A percentile compares a stretch with the other conserved stretches of the same genome.
Conservation (phyloP, 2,113 vertebrate species). For the Mus spicilegus region DNA sequence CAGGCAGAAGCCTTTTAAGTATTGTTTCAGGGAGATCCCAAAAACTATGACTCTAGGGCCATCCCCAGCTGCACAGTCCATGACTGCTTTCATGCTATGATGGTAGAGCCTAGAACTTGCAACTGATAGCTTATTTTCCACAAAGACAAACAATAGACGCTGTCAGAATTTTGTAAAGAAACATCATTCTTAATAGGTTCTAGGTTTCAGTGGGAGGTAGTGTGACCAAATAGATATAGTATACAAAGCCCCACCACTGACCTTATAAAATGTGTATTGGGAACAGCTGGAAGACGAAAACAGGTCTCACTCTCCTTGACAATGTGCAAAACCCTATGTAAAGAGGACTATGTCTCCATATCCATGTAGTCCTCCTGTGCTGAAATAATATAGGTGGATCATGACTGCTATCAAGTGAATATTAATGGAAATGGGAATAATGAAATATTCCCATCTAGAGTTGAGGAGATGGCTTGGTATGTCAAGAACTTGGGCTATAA, state of each 20-base stretch:
- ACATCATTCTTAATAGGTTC: neutral
- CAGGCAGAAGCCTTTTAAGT: neutral
- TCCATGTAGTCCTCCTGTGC: neutral
- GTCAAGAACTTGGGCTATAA: too few relatives aligned
- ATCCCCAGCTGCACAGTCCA: fast-evolving
- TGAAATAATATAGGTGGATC: neutral
- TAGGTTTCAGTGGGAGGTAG: neutral
- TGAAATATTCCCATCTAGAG: neutral
- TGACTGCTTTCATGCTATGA: neutral
- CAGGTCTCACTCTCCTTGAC: neutral
- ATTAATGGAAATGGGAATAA: neutral
- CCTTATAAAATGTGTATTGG: fast-evolving
- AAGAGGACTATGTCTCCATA: neutral
- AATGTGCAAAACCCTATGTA: neutral
- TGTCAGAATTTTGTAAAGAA: neutral
- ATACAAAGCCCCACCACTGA: neutral
- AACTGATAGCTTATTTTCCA: neutral
- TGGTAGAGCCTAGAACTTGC: neutral
- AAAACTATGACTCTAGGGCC: fast-evolving
- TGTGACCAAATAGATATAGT: neutral
- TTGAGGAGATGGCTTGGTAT: neutral
- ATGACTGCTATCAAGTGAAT: neutral
- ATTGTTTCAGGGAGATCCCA: neutral
- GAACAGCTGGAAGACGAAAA: neutral
- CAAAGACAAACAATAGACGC: neutral